Evolutionary conservation across 1,140 invertebrate genomes (phyloP), one percentile per base, ranked within the genome.

Genomic region (Temnothorax curvispinosus): DNA sequence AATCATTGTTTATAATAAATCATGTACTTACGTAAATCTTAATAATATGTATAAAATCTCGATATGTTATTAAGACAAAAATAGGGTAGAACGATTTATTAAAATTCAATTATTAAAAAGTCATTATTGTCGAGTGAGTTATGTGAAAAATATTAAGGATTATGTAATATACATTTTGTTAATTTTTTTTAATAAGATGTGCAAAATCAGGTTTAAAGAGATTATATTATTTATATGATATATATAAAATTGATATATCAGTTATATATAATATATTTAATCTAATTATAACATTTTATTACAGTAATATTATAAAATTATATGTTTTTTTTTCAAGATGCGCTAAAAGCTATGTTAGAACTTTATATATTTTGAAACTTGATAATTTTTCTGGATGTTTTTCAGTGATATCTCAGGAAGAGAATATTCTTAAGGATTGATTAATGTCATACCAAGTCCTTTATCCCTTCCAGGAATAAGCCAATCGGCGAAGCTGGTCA

Each of bases 401-500:
- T 1, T 44, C 41, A 44, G 41, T 44, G 7, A 27, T 27, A 27
- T 44, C 41, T 44, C 8, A 44, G 41, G 1, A 41, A 8, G 41
- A 41, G 41, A 9, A 44, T 44, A 44, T 9, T 50, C 9, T 56
- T 71, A 6, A 9, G 0, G 18, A 67, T 47, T 47, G 9, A 47
- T 47, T 77, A 15, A 52, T 8, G 7, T 62, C 32, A 3, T 94
- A 96, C 97, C 97, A 9, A 98, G 91, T 4, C 96, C 96, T 87
- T 97, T 97, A 21, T 96, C 93, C 8, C 96, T 96, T 41, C 96
- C 96, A 47, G 96, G 94, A 3, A 97, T 93, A 7, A 98, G 87
- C 96, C 96, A 98, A 89, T 96, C 96, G 2, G 96, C 96, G 0
- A 97, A 97, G 85, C 96, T 96, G 18, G 95, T 95, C 0, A 97